These are phyloP conservation scores for Drosophila nigromelanica DNA, from an alignment of 1,140 invertebrate species.

Conservation along the genomic window DNA sequence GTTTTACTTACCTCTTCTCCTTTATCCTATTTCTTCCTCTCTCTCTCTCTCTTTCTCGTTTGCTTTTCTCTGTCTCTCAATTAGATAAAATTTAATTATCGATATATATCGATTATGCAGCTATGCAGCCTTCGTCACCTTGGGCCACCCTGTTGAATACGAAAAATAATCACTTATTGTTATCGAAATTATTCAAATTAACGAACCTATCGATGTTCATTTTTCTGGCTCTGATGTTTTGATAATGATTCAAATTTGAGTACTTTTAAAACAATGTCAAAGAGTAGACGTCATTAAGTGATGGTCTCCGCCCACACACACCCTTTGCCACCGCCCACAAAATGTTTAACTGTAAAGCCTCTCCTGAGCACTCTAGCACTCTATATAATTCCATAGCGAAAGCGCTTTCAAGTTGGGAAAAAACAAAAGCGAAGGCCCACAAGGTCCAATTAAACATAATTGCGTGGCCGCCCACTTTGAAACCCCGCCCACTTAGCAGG, in stretches of 20 bases:
- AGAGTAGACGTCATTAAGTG: conserved; percentile 31
- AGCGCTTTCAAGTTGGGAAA: conserved; percentile 23
- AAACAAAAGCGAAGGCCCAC: conserved; percentile 57
- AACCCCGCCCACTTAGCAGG: conserved; percentile 16
- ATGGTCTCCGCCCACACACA: conserved; percentile 2
- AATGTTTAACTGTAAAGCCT: conserved; percentile 5
- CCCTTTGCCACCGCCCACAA: background rate
- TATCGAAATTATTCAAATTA: no score
- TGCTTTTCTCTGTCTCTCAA: no score
- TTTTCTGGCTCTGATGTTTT: background rate
- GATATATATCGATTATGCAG: no score
- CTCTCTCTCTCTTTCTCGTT: no score
- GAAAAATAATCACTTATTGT: no score
- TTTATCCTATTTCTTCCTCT: no score
- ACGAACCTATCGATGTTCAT: background rate
- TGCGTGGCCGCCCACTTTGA: conserved; percentile 40
- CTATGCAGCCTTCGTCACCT: no score
- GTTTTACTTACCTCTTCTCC: no score
- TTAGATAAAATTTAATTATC: no score
- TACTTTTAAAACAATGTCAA: conserved; percentile 8
- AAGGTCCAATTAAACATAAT: conserved; percentile 78
- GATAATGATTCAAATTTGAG: background rate
- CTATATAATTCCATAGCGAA: conserved; percentile 9
- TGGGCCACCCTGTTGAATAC: no score
- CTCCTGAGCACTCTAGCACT: conserved; percentile 18